Conservation (phyloP, 2,888 invertebrate species). For the Caenorhabditis sulstoni region DNA sequence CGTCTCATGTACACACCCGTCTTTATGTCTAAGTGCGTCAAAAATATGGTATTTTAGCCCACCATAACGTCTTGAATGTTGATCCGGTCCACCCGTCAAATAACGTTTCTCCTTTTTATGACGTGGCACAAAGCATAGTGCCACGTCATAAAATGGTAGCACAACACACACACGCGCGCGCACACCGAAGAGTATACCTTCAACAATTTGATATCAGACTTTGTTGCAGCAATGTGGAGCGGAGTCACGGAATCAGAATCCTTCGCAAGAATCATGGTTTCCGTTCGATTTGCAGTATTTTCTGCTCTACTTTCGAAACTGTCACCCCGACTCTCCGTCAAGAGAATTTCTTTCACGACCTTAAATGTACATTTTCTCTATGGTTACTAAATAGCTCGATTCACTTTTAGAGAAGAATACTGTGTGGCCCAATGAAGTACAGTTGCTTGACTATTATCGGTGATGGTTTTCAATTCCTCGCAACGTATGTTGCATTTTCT, state of each 20-base stretch:
- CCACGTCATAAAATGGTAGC: too few relatives aligned
- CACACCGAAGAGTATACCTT: too few relatives aligned
- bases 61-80: too few relatives aligned
- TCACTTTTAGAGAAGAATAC: conserved; percentile 51
- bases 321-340: too few relatives aligned
- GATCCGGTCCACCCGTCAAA: too few relatives aligned
- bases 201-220: conserved; percentile 68
- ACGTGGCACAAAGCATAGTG: too few relatives aligned
- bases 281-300: neutral
- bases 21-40: too few relatives aligned
- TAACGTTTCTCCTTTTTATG: too few relatives aligned
- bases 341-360: conserved; percentile 19
- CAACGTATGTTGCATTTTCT: conserved; percentile 19
- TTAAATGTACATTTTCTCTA: neutral
- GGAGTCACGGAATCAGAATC: conserved; percentile 74
- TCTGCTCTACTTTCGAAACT: too few relatives aligned
- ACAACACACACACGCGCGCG: too few relatives aligned
- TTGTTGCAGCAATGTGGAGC: conserved; percentile 75
- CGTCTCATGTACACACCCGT: too few relatives aligned
- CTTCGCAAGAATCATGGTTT: conserved; percentile 55
- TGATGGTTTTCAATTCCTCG: neutral
- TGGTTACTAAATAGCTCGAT: neutral
- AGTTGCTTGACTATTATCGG: conserved; percentile 63
- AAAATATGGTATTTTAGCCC: too few relatives aligned
- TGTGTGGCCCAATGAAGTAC: conserved; percentile 75